phyloP scores from a whole-genome alignment of 53 echinoderm and acorn worm genomes.

The Stichopus horrens region DNA sequence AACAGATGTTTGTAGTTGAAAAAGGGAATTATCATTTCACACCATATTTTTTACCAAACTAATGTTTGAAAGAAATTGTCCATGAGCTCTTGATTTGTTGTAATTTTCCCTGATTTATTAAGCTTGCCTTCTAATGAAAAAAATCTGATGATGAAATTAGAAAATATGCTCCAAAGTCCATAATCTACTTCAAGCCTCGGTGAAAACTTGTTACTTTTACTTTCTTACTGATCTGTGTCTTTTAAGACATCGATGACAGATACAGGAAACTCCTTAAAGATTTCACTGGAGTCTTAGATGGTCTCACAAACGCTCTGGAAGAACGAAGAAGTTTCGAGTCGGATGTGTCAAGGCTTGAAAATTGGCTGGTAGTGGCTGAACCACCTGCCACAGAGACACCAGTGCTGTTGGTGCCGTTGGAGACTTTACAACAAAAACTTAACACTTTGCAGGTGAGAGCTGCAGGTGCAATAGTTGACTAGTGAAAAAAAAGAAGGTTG shows the following conservation, averaged over 20 bases:
- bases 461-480: too few species aligned
- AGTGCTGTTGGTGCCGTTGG: background rate
- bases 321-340: slow-evolving; percentile 62
- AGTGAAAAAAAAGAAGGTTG: too few species aligned
- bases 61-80: too few species aligned
- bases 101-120: too few species aligned
- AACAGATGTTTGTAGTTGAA: too few species aligned
- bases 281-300: slow-evolving; percentile 47
- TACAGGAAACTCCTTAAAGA: slow-evolving; percentile 59
- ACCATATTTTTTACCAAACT: too few species aligned
- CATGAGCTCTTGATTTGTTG: too few species aligned
- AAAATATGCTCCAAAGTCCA: too few species aligned
- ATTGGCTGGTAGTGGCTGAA: slow-evolving; percentile 54
- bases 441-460: background rate
- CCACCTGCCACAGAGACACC: slow-evolving; percentile 30
- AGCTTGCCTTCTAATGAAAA: too few species aligned
- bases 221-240: background rate
- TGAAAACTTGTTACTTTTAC: too few species aligned
- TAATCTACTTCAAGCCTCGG: too few species aligned
- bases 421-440: slow-evolving; percentile 8
- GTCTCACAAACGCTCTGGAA: slow-evolving; percentile 57
- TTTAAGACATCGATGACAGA: slow-evolving; percentile 63
- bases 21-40: too few species aligned
- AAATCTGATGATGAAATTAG: background rate
- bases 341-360: slow-evolving; percentile 57